phyloP scores from a whole-genome alignment of 2,888 invertebrate species.

The Drosophila stalkeri region DNA sequence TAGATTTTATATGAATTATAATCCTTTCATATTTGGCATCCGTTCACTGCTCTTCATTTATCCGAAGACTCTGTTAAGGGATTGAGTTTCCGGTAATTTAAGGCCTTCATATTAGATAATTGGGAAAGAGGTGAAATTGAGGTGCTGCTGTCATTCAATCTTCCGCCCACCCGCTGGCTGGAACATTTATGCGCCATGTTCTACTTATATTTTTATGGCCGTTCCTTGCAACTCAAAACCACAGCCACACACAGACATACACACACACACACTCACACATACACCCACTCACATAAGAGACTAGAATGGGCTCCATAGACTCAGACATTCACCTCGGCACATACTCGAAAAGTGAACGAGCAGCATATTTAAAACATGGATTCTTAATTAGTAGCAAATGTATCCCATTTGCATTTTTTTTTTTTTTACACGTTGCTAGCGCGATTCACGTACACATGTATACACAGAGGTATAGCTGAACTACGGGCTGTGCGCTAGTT shows the following conservation, averaged over 20 bases:
- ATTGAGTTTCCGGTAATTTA: constrained; percentile 51
- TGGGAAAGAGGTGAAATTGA: constrained; percentile 37
- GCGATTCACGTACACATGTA: constrained; percentile 68
- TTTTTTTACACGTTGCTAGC: constrained; percentile 53
- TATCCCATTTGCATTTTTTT: constrained; percentile 70
- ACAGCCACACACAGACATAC: constrained; percentile 40
- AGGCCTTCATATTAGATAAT: constrained; percentile 28
- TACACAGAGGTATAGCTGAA: constrained; percentile 49
- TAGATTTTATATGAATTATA: constrained; percentile 12
- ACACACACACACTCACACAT: constrained; percentile 8
- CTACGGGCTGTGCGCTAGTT: constrained; percentile 57
- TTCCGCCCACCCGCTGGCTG: constrained; percentile 39
- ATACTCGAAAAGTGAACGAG: constrained; percentile 41
- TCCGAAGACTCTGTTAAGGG: not conserved
- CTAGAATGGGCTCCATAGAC: constrained; percentile 22
- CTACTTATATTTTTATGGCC: constrained; percentile 79
- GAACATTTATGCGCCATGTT: constrained; percentile 80
- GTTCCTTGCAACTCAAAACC: constrained; percentile 68
- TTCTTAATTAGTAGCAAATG: constrained; percentile 83
- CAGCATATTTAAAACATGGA: constrained; percentile 82
- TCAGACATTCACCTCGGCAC: constrained; percentile 39
- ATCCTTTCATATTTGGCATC: not conserved
- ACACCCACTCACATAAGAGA: not conserved
- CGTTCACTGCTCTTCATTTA: not conserved
- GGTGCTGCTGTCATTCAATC: constrained; percentile 68